Conservation (phyloP, 1,140 invertebrate genomes). For the Ostrea denselamellosa region DNA sequence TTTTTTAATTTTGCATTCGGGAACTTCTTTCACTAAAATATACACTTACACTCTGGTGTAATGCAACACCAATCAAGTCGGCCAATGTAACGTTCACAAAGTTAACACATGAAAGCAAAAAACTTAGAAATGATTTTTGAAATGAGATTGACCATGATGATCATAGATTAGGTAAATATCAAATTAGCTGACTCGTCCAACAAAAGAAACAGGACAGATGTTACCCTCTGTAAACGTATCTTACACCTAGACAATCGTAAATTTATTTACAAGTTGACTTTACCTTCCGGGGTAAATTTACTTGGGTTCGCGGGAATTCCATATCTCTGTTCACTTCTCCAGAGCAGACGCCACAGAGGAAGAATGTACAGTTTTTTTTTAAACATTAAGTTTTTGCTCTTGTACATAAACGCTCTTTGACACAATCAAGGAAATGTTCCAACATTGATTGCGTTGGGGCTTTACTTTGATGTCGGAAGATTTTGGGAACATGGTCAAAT, state of each 20-base stretch:
- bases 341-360: neutral
- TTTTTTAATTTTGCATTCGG: no score
- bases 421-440: constrained; percentile 2
- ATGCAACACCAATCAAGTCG: no score
- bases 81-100: no score
- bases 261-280: neutral
- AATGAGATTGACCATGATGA: no score
- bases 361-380: constrained; percentile 6
- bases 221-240: neutral
- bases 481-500: neutral
- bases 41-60: no score
- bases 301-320: neutral
- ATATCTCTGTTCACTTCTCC: neutral
- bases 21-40: no score
- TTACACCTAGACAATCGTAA: no score
- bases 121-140: no score
- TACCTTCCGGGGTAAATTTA: neutral
- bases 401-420: neutral
- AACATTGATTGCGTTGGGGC: neutral
- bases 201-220: neutral
- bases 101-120: no score
- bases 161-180: no score
- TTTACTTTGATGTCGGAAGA: neutral
- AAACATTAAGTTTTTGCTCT: neutral
- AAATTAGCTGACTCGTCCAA: no score